phyloP scores from a whole-genome alignment of 2,888 invertebrate species.

The Andricus quercusramuli region DNA sequence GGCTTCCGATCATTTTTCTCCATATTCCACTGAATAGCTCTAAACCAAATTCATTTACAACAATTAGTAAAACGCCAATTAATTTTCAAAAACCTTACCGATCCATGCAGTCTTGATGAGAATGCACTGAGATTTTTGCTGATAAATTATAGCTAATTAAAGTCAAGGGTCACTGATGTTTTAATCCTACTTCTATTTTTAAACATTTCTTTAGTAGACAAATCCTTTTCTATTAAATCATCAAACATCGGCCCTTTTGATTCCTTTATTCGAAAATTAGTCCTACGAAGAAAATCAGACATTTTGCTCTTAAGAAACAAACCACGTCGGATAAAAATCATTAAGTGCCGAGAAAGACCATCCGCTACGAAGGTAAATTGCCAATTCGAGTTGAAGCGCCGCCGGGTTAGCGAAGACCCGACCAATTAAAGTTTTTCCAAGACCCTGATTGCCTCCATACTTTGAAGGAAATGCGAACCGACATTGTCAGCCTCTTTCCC shows the following conservation, averaged over 20 bases:
- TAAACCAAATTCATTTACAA: no score
- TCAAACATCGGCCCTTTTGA: background rate
- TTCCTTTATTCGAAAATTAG: constrained; percentile 4
- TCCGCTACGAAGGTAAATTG: constrained; percentile 32
- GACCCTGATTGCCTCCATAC: constrained; percentile 40
- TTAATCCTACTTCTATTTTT: no score
- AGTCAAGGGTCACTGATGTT: no score
- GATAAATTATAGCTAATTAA: no score
- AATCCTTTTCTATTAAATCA: background rate
- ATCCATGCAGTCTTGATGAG: no score
- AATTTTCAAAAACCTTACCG: no score
- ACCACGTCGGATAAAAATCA: constrained; percentile 39
- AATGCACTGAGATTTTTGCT: no score
- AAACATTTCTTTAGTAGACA: no score
- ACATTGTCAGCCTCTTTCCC: constrained; percentile 3
- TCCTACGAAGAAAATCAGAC: background rate
- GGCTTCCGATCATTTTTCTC: no score
- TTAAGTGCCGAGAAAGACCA: constrained; percentile 7
- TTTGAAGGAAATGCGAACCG: constrained; percentile 24
- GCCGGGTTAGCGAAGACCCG: constrained; percentile 32
- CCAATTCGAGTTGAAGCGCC: constrained; percentile 38
- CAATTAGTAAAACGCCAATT: no score
- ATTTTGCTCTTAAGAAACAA: constrained; percentile 35
- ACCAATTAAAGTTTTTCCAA: constrained; percentile 41
- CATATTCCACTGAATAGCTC: no score